These are phyloP conservation scores for Drosophila auraria DNA, from an alignment of 1,140 invertebrate genomes.

Conservation along the genomic window DNA sequence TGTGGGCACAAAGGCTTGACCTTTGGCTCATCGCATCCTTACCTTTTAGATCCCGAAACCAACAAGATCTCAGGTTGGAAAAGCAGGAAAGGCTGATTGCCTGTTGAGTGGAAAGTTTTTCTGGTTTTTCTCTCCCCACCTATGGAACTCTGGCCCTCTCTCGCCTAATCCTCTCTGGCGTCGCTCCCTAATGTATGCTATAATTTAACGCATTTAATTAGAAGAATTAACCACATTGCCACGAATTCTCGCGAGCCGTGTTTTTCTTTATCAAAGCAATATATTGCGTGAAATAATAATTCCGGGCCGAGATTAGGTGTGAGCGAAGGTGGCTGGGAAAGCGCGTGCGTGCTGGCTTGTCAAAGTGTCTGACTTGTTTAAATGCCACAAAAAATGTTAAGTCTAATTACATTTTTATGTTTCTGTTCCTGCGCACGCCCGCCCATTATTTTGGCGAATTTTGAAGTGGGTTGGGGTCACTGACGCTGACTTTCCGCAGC, in stretches of 20 bases:
- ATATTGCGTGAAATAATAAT: slow-evolving; percentile 38
- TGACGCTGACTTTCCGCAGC: background rate
- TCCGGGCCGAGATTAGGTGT: slow-evolving; percentile 38
- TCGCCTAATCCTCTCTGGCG: background rate
- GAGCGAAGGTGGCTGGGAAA: background rate
- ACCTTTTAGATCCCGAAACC: background rate
- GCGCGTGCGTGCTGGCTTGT: slow-evolving; percentile 32
- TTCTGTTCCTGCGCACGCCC: background rate
- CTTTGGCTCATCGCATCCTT: background rate
- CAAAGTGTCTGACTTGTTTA: slow-evolving; percentile 46
- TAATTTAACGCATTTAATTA: slow-evolving; percentile 36
- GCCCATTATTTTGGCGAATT: slow-evolving; percentile 1
- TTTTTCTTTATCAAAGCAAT: slow-evolving; percentile 44
- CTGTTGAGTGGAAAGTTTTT: slow-evolving; percentile 12
- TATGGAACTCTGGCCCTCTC: background rate
- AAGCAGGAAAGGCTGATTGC: background rate
- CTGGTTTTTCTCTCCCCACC: background rate
- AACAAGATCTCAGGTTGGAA: background rate
- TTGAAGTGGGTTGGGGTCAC: slow-evolving; percentile 6
- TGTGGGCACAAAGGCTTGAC: slow-evolving; percentile 11
- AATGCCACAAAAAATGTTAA: slow-evolving; percentile 42
- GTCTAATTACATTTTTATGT: slow-evolving; percentile 56
- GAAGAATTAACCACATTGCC: slow-evolving; percentile 22
- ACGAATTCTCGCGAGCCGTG: background rate
- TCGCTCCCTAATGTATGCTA: slow-evolving; percentile 24